phyloP scores from a whole-genome alignment of 2,888 invertebrate species.

The Ichneumoninae sp. region DNA sequence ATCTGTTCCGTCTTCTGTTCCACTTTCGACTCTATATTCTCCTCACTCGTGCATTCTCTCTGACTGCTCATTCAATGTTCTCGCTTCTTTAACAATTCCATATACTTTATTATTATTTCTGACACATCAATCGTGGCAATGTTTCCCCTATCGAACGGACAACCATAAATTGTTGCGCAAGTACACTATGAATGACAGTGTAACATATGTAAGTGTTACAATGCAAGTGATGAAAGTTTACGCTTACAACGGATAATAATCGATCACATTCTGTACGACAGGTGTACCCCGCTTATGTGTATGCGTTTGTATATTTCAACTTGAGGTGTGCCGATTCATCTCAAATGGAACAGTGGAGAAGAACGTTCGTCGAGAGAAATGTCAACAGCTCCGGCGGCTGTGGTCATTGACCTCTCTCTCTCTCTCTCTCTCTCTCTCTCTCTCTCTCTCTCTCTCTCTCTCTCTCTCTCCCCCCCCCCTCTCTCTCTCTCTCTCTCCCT shows the following conservation, averaged over 20 bases:
- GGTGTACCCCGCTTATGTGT: slow-evolving; percentile 53
- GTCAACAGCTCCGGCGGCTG: slow-evolving; percentile 45
- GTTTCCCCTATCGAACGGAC: too few species aligned
- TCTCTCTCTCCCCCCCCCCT: background rate
- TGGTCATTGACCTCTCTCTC: slow-evolving; percentile 38
- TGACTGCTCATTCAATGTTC: slow-evolving; percentile 42
- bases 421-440: slow-evolving; percentile 26
- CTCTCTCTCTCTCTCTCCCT: background rate
- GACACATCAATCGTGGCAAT: too few species aligned
- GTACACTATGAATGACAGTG: too few species aligned
- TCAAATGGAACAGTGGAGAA: slow-evolving; percentile 34
- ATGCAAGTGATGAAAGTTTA: slow-evolving; percentile 7
- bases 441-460: background rate
- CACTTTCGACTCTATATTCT: slow-evolving; percentile 12
- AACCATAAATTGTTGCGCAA: background rate
- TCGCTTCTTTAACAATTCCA: slow-evolving; percentile 26
- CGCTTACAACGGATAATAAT: slow-evolving; percentile 47
- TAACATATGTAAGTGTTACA: background rate
- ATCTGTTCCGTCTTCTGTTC: slow-evolving; percentile 14
- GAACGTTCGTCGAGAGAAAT: slow-evolving; percentile 44
- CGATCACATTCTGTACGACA: slow-evolving; percentile 57
- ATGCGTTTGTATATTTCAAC: slow-evolving; percentile 34
- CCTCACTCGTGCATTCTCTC: slow-evolving; percentile 38
- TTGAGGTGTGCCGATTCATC: slow-evolving; percentile 36
- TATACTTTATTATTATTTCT: background rate